A percentile compares a stretch with the other conserved stretches of the same genome.
phyloP scores from a whole-genome alignment of 1,140 invertebrate genomes.

The Heliconius himera region DNA sequence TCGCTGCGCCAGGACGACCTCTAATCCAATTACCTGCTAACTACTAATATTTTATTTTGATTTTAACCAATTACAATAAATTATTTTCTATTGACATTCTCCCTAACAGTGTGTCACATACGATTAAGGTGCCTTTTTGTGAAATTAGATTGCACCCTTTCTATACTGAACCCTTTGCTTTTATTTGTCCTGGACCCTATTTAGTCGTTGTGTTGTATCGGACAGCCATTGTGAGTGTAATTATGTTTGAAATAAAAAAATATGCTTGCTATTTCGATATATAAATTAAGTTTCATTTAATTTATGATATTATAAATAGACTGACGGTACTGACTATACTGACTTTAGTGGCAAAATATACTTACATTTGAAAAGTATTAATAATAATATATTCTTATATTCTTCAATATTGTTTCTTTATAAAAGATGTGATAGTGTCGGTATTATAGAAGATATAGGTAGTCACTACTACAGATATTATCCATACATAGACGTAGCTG shows the following conservation, averaged over 20 bases:
- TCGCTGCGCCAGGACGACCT: too few relatives aligned
- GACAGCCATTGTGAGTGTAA: constrained; percentile 59
- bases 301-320: not conserved
- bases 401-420: too few relatives aligned
- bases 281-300: constrained; percentile 29
- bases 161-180: constrained; percentile 55
- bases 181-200: constrained; percentile 51
- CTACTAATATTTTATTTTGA: too few relatives aligned
- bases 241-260: constrained; percentile 47
- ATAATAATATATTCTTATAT: too few relatives aligned
- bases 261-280: constrained; percentile 33
- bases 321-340: not conserved
- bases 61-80: not conserved
- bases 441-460: too few relatives aligned
- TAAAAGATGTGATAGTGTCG: too few relatives aligned
- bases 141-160: constrained; percentile 75
- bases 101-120: constrained; percentile 49
- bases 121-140: constrained; percentile 60
- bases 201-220: constrained; percentile 50
- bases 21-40: too few relatives aligned
- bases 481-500: too few relatives aligned
- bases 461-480: too few relatives aligned
- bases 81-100: not conserved
- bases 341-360: not conserved
- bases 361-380: not conserved